Base-by-base conservation (phyloP, 2,113 vertebrate genomes). In the Perognathus longimembris region DNA sequence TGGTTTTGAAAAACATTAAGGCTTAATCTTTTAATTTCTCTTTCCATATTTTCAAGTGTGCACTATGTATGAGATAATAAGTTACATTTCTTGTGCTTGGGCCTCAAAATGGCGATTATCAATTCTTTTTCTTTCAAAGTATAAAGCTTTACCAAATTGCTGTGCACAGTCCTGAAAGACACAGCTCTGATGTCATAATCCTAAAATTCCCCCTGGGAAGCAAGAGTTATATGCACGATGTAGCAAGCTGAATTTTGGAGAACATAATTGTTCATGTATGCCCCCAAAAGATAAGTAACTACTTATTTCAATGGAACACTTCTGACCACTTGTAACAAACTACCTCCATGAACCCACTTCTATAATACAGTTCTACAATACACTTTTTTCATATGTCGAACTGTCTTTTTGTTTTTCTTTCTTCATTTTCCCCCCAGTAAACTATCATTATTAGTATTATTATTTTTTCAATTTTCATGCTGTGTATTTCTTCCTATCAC, bases 1-100 rank as follows among this genome's bases (percentile, higher is more conserved):
- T 57, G 76, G 45, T 66, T 96, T 93, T n/a, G 66, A 82, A 82
- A 95, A 93, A 88, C 6, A 66, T 67, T 88, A 88, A 74, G n/a
- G 1, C 66, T 96, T 96, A 79, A 90, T 92, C 45, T 79, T 82
- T 88, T 79, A n/a, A n/a, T 88, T 45, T 7, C 18, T 82, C 32
- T 90, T 75, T 28, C 28, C 24, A 69, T 77, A 66, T 89, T 90
- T 80, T 61, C 57, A 95, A 96, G 63, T 67, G 3, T 94, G 5
- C 84, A 22, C 12, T 93, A 28, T 28, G 88, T 90, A 77, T 80
- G 24, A 21, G 45, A 75, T 73, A 40, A 66, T 78, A 91, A 82
- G 42, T 93, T 81, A 32, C 59, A 69, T 94, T 73, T 83, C 57
- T 85, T 34, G n/a, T 78, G 90, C 26, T 95, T 88, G 88, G 59